A percentile compares a stretch with the other conserved stretches of the same genome.
Evolutionary conservation across 1,140 invertebrate species (phyloP).

Genomic region (Dendrolimus kikuchii): DNA sequence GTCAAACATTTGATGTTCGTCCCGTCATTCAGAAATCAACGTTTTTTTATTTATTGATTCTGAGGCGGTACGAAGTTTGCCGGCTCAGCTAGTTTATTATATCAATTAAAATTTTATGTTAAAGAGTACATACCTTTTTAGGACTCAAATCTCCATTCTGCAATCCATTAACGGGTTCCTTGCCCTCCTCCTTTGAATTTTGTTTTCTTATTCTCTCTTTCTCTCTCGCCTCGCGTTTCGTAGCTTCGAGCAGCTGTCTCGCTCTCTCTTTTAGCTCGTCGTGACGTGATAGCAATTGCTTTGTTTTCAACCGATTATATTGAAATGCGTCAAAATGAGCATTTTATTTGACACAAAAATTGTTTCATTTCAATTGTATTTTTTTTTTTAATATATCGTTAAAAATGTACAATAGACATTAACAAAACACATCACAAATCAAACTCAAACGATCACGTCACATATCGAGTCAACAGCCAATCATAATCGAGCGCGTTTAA

Average conservation of each 20-base stretch:
- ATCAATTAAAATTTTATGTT: neutral
- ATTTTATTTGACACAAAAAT: too few relatives aligned
- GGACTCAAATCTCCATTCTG: slow-evolving; percentile 45
- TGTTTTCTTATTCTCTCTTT: slow-evolving; percentile 69
- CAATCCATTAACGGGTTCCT: slow-evolving; percentile 37
- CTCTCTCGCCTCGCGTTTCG: slow-evolving; percentile 80
- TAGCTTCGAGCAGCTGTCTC: slow-evolving; percentile 90
- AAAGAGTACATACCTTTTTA: slow-evolving; percentile 44
- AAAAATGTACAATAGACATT: too few relatives aligned
- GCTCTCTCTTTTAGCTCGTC: slow-evolving; percentile 93
- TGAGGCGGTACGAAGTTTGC: too few relatives aligned
- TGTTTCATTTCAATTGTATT: too few relatives aligned
- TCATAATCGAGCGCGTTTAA: slow-evolving; percentile 6
- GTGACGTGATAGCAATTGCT: slow-evolving; percentile 84
- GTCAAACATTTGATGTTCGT: too few relatives aligned
- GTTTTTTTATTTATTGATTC: too few relatives aligned
- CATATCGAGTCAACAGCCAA: slow-evolving; percentile 13
- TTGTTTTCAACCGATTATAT: slow-evolving; percentile 7
- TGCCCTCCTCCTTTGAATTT: slow-evolving; percentile 40
- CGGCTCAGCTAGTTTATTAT: too few relatives aligned
- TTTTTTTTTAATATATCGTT: too few relatives aligned
- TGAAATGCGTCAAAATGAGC: too few relatives aligned
- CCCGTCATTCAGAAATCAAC: too few relatives aligned
- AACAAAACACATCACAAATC: too few relatives aligned
- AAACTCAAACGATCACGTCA: too few relatives aligned